A percentile compares a stretch with the other conserved stretches of the same genome.
phyloP scores from a whole-genome alignment of 2,888 invertebrate species.

The Podabrus alpinus region DNA sequence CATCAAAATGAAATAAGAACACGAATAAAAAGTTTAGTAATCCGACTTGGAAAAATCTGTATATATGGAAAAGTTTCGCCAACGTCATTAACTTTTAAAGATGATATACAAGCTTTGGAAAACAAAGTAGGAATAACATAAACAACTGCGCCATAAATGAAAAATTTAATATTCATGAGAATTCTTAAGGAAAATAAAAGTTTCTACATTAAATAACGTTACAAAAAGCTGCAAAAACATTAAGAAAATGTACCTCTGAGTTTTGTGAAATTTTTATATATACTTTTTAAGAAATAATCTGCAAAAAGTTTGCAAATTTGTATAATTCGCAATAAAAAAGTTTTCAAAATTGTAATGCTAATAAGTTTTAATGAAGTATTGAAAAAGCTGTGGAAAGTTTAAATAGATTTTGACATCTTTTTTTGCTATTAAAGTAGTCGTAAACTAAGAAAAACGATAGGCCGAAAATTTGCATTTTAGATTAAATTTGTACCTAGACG shows the following conservation, averaged over 20 bases:
- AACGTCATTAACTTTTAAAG: background rate
- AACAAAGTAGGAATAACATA: background rate
- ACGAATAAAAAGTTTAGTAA: background rate
- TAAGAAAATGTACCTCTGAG: background rate
- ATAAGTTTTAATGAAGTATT: background rate
- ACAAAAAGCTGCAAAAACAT: background rate
- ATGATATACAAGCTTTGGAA: background rate
- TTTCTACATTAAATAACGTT: background rate
- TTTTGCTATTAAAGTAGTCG: background rate
- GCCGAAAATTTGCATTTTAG: no score
- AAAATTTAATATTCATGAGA: slow-evolving; percentile 1
- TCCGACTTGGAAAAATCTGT: background rate
- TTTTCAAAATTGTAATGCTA: background rate
- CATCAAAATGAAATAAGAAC: background rate
- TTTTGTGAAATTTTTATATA: background rate
- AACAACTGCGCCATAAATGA: background rate
- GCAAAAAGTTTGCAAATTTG: background rate
- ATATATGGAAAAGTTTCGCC: background rate
- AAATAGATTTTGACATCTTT: background rate
- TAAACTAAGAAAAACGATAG: background rate
- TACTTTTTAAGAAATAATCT: background rate
- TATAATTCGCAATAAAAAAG: background rate
- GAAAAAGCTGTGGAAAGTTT: background rate
- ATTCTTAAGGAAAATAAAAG: background rate
- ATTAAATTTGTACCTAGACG: background rate